Base-by-base conservation (phyloP, 2,888 invertebrate species). In the Lordiphosa fenestrarum region DNA sequence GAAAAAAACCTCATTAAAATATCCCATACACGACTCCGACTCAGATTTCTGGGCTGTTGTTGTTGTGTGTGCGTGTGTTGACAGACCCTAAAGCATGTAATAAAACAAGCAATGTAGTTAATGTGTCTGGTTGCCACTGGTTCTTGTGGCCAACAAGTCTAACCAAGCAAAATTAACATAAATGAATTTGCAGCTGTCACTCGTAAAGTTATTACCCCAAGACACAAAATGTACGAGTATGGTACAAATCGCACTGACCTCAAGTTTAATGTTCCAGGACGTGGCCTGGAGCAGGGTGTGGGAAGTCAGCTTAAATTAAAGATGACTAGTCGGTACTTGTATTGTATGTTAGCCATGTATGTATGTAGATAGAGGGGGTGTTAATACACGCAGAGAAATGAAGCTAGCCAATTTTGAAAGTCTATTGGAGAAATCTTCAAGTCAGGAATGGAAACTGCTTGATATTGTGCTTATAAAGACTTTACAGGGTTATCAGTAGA, bases 101-200 rank as follows among this genome's bases (percentile, higher is more conserved):
- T 49, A 63, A 37, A 57, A 47, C 41, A 53, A 50, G 56, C 47
- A 59, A 52, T 57, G 65, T 66, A 51, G 69, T 65, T 81, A 73
- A 75, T 83, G 76, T 80, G 83, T 66, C 66, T 66, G 50, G 42
- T 25, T 62, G 47, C 62, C 41, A 38, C 55, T 65, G 69, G 71
- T 71, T 67, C 77, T 68, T 84, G 82, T 51, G 78, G 72, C 63
- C 67, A 63, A 69, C 64, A 73, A 61, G 70, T 76, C 76, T 67
- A 68, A 73, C 80, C 76, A 54, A 64, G 52, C 52, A 56, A 84
- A 84, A 80, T 82, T 80, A 81, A 80, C 82, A 81, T 81, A 81
- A 81, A 81, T 81, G 82, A 82, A 81, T 81, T 80, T 77, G 78
- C 82, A 82, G 82, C 80, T 80, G 82, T 80, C 80, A 71, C 71